Evolutionary conservation across 2,797 vertebrate species (phyloP).

Genomic region (Spatula versicolor): DNA sequence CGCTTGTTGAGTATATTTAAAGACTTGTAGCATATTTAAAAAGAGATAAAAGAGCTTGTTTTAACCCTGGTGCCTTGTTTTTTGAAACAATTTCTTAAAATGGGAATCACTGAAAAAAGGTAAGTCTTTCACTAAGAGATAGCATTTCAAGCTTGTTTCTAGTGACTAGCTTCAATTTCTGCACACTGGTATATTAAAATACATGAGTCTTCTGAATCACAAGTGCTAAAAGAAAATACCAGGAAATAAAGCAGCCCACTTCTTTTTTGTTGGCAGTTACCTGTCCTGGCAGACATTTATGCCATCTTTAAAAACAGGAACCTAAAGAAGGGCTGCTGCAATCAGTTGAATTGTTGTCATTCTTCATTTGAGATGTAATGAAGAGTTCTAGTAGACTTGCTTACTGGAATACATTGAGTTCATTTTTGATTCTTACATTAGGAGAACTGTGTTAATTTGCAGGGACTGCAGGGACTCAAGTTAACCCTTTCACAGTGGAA

Average conservation of each 20-base stretch:
- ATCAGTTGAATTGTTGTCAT: not conserved
- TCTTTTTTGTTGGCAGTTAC: not conserved
- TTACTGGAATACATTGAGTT: not conserved
- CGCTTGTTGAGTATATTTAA: not conserved
- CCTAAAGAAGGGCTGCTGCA: not conserved
- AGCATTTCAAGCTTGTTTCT: slow-evolving; percentile 9
- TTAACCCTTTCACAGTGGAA: not conserved
- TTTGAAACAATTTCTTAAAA: not conserved
- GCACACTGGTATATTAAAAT: not conserved
- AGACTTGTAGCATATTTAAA: not conserved
- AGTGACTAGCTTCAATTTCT: not conserved
- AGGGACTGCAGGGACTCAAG: not conserved
- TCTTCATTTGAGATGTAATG: not conserved
- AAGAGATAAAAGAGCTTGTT: not conserved
- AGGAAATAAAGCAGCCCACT: not conserved
- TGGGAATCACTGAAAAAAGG: not conserved
- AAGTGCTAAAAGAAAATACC: not conserved
- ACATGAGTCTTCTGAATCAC: not conserved
- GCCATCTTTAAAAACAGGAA: not conserved
- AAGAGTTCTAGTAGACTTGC: not conserved
- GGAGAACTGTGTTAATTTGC: not conserved
- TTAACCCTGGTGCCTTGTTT: not conserved
- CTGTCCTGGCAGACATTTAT: not conserved
- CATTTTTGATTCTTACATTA: not conserved
- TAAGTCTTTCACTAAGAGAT: not conserved